Evolutionary conservation across 92 coral and sea anemone species (phyloP).

Genomic region (Actinostola sp.): DNA sequence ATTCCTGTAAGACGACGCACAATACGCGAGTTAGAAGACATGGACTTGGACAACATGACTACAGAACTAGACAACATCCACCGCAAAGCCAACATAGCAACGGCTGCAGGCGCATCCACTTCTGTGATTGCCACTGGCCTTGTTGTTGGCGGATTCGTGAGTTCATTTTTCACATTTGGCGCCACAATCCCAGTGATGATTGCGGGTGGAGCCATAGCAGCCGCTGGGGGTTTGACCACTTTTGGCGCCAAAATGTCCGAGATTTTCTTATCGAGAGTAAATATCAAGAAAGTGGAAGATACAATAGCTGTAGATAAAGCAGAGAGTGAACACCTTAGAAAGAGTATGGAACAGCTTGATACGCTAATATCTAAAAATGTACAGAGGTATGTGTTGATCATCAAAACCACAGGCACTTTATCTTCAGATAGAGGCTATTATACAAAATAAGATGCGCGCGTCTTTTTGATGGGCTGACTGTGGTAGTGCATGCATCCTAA

Average conservation of each 20-base stretch:
- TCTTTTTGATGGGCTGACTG: too few species aligned
- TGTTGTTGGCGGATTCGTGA: constrained; percentile 55
- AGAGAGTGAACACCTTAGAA: constrained; percentile 51
- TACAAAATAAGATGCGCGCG: too few species aligned
- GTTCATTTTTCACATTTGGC: constrained; percentile 66
- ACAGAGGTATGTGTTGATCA: constrained; percentile 39
- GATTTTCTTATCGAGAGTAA: constrained; percentile 26
- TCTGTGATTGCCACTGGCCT: constrained; percentile 65
- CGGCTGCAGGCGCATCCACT: constrained; percentile 68
- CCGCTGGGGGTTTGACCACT: constrained; percentile 65
- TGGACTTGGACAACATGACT: constrained; percentile 48
- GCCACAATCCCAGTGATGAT: constrained; percentile 64
- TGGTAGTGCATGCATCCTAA: too few species aligned
- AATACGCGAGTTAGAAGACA: constrained; percentile 50
- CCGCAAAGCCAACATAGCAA: constrained; percentile 57
- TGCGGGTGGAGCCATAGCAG: constrained; percentile 58
- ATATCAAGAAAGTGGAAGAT: constrained; percentile 55
- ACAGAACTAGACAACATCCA: constrained; percentile 48
- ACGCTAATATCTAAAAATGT: constrained; percentile 43
- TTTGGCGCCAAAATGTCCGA: constrained; percentile 68
- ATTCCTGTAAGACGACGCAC: constrained; percentile 61
- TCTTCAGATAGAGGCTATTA: too few species aligned
- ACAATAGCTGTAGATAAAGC: constrained; percentile 53
- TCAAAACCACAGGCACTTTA: too few species aligned
- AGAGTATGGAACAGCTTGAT: constrained; percentile 41